A percentile compares a stretch with the other conserved stretches of the same genome.
Evolutionary conservation across 2,797 vertebrate species (phyloP).

Genomic region (Melopsittacus undulatus): DNA sequence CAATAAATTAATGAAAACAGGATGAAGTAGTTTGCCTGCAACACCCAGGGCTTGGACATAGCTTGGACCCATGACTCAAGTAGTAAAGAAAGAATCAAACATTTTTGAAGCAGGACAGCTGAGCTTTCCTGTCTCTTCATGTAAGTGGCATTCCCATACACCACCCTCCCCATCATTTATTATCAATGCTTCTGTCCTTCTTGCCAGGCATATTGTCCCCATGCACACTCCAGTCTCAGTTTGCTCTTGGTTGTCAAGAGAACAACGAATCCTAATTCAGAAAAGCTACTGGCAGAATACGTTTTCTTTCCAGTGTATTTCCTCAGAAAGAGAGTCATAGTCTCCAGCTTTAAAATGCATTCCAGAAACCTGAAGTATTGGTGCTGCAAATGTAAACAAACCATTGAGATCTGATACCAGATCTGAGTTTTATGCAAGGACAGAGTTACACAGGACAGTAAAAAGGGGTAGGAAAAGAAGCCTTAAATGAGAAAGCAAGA

Average conservation of each 20-base stretch:
- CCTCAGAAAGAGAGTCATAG: background rate
- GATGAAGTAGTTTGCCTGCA: background rate
- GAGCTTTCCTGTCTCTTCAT: background rate
- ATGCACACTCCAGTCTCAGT: background rate
- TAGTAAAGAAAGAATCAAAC: background rate
- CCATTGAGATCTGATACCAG: background rate
- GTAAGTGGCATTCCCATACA: background rate
- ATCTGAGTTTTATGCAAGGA: background rate
- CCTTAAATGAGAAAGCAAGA: background rate
- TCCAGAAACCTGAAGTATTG: background rate
- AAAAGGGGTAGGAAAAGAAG: background rate
- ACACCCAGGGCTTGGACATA: background rate
- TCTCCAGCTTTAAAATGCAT: background rate
- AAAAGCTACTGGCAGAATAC: background rate
- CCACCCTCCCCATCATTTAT: background rate
- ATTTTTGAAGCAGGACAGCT: background rate
- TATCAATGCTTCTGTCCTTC: background rate
- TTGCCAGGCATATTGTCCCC: background rate
- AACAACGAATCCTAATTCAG: background rate
- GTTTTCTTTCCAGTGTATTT: background rate
- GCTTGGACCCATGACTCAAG: accelerated
- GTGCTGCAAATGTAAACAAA: background rate
- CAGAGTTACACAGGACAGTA: background rate
- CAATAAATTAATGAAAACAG: background rate
- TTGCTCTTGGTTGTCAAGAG: background rate